Conservation (phyloP, 2,113 vertebrate genomes). For the Okapia johnstoni region DNA sequence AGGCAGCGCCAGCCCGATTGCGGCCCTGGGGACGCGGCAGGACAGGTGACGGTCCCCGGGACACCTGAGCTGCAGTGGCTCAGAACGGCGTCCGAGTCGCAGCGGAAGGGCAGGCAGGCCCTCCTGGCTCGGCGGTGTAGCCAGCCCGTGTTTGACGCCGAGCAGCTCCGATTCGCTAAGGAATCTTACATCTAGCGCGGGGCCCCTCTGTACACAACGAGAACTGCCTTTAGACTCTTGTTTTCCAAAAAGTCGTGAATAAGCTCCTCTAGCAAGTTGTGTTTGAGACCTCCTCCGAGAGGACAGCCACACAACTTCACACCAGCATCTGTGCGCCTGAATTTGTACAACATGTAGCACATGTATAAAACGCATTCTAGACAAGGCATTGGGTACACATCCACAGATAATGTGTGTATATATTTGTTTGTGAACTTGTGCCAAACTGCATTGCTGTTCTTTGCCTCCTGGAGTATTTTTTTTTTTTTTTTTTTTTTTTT, state of each 20-base stretch:
- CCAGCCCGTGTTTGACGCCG: slow-evolving; percentile 88
- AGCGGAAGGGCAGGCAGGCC: slow-evolving; percentile 73
- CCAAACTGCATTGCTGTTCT: not conserved
- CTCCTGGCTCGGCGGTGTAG: slow-evolving; percentile 81
- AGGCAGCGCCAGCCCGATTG: slow-evolving; percentile 22
- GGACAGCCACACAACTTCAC: not conserved
- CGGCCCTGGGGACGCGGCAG: slow-evolving; percentile 10
- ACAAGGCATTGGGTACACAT: not conserved
- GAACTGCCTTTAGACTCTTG: slow-evolving; percentile 4
- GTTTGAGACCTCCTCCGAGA: not conserved
- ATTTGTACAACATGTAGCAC: slow-evolving; percentile 50
- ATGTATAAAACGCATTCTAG: slow-evolving; percentile 6
- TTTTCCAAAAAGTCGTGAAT: slow-evolving; percentile 27
- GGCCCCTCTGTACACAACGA: slow-evolving; percentile 18
- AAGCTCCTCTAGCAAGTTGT: slow-evolving; percentile 67
- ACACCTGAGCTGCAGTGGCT: slow-evolving; percentile 74
- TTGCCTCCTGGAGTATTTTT: not conserved
- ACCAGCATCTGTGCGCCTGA: not conserved
- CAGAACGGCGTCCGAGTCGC: slow-evolving; percentile 87
- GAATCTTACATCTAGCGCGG: slow-evolving; percentile 91
- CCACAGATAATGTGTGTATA: not conserved
- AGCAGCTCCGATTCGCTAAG: slow-evolving; percentile 86
- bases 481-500: not conserved
- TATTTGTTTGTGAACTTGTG: not conserved
- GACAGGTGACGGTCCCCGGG: slow-evolving; percentile 31